phyloP scores from a whole-genome alignment of 2,113 vertebrate species.

The Suricata suricatta region DNA sequence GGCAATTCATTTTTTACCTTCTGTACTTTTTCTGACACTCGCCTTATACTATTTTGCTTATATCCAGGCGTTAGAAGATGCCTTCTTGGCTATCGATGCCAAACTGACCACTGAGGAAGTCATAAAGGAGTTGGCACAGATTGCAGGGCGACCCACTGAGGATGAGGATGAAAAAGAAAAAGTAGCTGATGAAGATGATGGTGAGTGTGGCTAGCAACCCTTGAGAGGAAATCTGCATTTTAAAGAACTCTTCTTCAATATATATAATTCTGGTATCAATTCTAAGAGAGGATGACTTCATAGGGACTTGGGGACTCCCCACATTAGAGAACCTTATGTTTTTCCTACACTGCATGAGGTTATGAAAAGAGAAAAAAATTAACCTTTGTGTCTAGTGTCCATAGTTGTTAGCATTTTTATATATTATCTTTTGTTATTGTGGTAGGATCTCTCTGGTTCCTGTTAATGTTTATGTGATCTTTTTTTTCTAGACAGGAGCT shows the following conservation, averaged over 20 bases:
- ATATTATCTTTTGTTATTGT: conserved; percentile 45
- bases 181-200: conserved; percentile 98
- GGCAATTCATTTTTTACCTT: not conserved
- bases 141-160: conserved; percentile 93
- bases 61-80: conserved; percentile 94
- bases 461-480: conserved; percentile 36
- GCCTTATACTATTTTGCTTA: conserved; percentile 53
- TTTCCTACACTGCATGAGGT: not conserved
- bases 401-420: conserved; percentile 43
- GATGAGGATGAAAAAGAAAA: conserved; percentile 92
- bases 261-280: not conserved
- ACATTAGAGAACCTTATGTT: conserved; percentile 20
- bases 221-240: not conserved
- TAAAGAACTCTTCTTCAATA: not conserved
- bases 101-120: conserved; percentile 96
- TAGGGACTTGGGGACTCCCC: not conserved
- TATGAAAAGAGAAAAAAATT: conserved; percentile 29
- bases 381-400: not conserved
- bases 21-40: not conserved
- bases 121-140: conserved; percentile 96
- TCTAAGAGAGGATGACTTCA: not conserved
- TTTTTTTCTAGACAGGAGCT: not conserved
- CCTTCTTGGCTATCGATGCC: conserved; percentile 95
- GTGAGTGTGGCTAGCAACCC: conserved; percentile 84
- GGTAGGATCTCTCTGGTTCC: conserved; percentile 45